Evolutionary conservation across 2,888 invertebrate genomes (phyloP).

Genomic region (Lasioglossum villosulum): DNA sequence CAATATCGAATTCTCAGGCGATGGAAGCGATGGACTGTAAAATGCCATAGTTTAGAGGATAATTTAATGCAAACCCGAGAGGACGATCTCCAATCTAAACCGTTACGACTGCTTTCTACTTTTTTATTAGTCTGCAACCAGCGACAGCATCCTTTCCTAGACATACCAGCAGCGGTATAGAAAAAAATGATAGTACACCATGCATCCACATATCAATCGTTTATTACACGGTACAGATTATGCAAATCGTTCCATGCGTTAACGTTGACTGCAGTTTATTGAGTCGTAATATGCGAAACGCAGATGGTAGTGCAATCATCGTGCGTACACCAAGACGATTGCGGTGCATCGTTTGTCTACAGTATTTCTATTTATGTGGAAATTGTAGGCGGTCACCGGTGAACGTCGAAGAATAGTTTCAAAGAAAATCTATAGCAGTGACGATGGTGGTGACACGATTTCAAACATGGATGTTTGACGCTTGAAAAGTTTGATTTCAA

Average conservation of each 20-base stretch:
- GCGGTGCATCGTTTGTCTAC: neutral
- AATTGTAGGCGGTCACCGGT: conserved; percentile 9
- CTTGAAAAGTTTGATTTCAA: neutral
- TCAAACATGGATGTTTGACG: neutral
- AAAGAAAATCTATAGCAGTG: neutral
- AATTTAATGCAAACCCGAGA: neutral
- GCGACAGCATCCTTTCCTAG: neutral
- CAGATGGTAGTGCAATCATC: neutral
- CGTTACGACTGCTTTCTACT: conserved; percentile 4
- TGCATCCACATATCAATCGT: conserved; percentile 10
- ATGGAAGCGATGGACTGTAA: neutral
- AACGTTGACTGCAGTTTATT: conserved; percentile 15
- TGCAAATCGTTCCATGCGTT: conserved; percentile 8
- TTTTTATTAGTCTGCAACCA: neutral
- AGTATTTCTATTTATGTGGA: neutral
- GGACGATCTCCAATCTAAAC: neutral
- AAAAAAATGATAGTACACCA: neutral
- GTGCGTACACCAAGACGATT: neutral
- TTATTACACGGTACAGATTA: conserved; percentile 9
- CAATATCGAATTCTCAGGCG: neutral
- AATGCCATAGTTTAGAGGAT: conserved; percentile 5
- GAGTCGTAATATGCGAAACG: conserved; percentile 3
- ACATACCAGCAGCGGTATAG: neutral
- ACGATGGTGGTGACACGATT: neutral
- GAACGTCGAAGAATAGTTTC: neutral